Base-by-base conservation (phyloP, 1,140 invertebrate genomes). In the Battus philenor region DNA sequence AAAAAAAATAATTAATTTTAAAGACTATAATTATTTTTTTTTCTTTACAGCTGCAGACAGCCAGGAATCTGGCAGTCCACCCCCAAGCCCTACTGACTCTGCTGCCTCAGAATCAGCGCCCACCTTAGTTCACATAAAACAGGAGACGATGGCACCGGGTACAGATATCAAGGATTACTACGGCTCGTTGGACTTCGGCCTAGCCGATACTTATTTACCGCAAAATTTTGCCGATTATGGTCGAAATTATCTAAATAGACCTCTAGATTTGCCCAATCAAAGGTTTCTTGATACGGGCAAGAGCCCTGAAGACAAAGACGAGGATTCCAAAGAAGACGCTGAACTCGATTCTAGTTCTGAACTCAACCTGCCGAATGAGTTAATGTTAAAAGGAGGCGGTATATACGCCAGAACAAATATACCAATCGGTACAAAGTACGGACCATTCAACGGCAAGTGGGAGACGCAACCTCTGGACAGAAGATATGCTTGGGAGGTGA, bases 401-500 rank as follows among this genome's bases (percentile, higher is more conserved):
- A 85, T 91, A 34, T 90, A 87, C 72, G 82, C 88, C 6, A 87
- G 82, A 52, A 67, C 52, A 1, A 79, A 83, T 51, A 87, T 93
- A 16, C 64, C 86, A 5, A 82, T 86, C 34, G 91, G 91, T 1
- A 89, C 88, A 3, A 89, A 89, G 53, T 93, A 91, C 69, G 92
- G 92, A 16, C 91, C 92, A 1, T 93, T 91, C 55, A 74, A 89
- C 33, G 92, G 92, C 0, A 91, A 91, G 70, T 91, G 90, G 90
- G 88, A 87, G 32, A 80, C 78, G 16, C 83, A 89, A 52, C 90
- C 91, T 5, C 68, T 90, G 51, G 89, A 92, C 56, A 76, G 86
- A 20, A 86, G 88, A 55, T 92, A 88, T 66, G 91, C 91, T 18
- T 93, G 91, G 90, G 91, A 93, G 91, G 92, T 93, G 77, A 91